Evolutionary conservation across 2,888 invertebrate genomes (phyloP).

Genomic region (Caprella mutica): DNA sequence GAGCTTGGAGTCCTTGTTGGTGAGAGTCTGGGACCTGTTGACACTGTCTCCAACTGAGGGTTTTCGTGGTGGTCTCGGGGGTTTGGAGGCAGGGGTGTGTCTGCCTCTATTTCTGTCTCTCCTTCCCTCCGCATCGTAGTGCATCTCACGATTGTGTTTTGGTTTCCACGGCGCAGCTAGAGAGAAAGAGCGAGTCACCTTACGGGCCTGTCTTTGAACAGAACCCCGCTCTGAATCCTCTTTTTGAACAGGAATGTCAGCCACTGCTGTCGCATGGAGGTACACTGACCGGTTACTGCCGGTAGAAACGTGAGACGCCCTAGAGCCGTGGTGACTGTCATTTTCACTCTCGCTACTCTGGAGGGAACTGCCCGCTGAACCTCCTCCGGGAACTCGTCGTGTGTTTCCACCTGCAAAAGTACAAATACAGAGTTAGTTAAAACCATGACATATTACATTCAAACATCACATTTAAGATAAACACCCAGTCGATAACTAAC

Average conservation of each 20-base stretch:
- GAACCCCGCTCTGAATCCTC: slow-evolving; percentile 11
- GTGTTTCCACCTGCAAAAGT: not conserved
- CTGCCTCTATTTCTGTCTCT: slow-evolving; percentile 23
- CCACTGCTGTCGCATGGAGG: slow-evolving; percentile 36
- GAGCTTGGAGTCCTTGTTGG: slow-evolving; percentile 32
- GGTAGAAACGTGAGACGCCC: slow-evolving; percentile 27
- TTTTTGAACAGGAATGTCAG: slow-evolving; percentile 36
- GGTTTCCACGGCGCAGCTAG: slow-evolving; percentile 33
- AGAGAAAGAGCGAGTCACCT: slow-evolving; percentile 31
- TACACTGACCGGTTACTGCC: slow-evolving; percentile 36
- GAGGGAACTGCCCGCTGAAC: slow-evolving; percentile 28
- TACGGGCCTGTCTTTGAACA: slow-evolving; percentile 19
- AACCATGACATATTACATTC: too few relatives aligned
- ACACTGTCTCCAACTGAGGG: slow-evolving; percentile 15
- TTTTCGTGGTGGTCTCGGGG: slow-evolving; percentile 30
- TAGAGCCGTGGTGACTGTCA: slow-evolving; percentile 28
- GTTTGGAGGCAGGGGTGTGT: slow-evolving; percentile 31
- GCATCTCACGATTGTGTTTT: slow-evolving; percentile 19
- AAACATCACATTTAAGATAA: too few relatives aligned
- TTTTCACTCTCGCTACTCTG: slow-evolving; percentile 27
- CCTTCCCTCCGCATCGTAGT: slow-evolving; percentile 24
- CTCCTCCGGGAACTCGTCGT: slow-evolving; percentile 8
- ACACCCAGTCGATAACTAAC: too few relatives aligned
- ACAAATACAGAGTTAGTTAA: slow-evolving; percentile 2
- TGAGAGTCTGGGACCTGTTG: slow-evolving; percentile 32